These are phyloP conservation scores for Tipula unca DNA, from an alignment of 2,888 invertebrate genomes.

Conservation along the genomic window DNA sequence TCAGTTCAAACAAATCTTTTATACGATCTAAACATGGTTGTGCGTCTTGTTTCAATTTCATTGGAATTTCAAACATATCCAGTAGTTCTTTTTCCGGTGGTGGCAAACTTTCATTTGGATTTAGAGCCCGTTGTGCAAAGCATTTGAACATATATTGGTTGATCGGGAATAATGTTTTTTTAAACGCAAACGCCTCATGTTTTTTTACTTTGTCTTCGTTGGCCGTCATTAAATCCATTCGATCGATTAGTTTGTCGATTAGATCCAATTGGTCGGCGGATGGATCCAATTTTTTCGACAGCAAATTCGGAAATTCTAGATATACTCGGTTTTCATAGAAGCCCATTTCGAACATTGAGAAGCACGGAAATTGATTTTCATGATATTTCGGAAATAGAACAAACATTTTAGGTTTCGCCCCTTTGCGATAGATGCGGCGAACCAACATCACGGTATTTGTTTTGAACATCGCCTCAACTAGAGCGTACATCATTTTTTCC, in stretches of 20 bases:
- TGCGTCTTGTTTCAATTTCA: slow-evolving; percentile 43
- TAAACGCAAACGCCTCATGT: slow-evolving; percentile 32
- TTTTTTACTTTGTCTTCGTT: slow-evolving; percentile 41
- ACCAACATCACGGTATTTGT: slow-evolving; percentile 54
- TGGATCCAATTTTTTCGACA: slow-evolving; percentile 44
- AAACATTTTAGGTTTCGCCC: slow-evolving; percentile 52
- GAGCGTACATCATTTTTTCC: slow-evolving; percentile 51
- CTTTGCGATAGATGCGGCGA: slow-evolving; percentile 52
- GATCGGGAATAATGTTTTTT: slow-evolving; percentile 46
- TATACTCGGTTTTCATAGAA: slow-evolving; percentile 59
- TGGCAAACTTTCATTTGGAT: slow-evolving; percentile 52
- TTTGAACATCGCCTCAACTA: slow-evolving; percentile 55
- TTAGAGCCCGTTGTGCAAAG: slow-evolving; percentile 47
- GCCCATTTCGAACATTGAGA: slow-evolving; percentile 55
- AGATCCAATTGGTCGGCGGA: slow-evolving; percentile 49
- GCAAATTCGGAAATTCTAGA: slow-evolving; percentile 56
- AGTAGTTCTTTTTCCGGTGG: slow-evolving; percentile 44
- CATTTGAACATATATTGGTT: slow-evolving; percentile 49
- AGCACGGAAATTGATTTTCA: slow-evolving; percentile 35
- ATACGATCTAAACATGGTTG: slow-evolving; percentile 43
- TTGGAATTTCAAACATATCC: slow-evolving; percentile 46
- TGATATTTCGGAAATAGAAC: slow-evolving; percentile 50
- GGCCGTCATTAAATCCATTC: slow-evolving; percentile 54
- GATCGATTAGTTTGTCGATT: slow-evolving; percentile 55
- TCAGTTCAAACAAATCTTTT: slow-evolving; percentile 45